A percentile compares a stretch with the other conserved stretches of the same genome.
Conservation (phyloP, 2,113 vertebrate genomes). For the Aspiorhynchus laticeps region DNA sequence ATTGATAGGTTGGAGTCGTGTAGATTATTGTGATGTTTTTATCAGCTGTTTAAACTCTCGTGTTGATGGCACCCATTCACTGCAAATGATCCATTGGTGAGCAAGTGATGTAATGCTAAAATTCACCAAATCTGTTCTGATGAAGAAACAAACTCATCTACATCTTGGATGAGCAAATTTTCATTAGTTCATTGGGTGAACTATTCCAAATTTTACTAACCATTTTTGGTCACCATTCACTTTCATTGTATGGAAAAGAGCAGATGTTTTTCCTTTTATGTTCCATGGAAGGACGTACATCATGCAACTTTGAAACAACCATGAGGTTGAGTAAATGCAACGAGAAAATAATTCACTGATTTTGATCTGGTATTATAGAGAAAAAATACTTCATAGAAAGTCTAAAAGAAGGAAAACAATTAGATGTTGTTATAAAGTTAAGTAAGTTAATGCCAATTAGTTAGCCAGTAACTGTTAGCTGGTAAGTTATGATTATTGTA, state of each 20-base stretch:
- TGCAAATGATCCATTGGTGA: no score
- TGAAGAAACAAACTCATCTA: no score
- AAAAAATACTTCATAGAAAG: not conserved
- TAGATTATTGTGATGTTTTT: no score
- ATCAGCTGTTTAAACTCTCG: no score
- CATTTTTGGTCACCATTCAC: not conserved
- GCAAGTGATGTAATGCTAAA: no score
- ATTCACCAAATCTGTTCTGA: no score
- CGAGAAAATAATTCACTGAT: not conserved
- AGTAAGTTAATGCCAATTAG: not conserved
- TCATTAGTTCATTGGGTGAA: no score
- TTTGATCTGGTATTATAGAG: not conserved
- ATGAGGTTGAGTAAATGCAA: not conserved
- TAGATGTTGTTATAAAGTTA: not conserved
- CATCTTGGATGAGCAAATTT: no score
- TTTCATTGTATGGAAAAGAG: not conserved
- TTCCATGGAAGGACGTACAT: not conserved
- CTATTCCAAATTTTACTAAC: not conserved
- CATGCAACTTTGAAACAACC: not conserved
- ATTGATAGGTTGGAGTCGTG: no score
- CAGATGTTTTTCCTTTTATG: not conserved
- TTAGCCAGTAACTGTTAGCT: not conserved
- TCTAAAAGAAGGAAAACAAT: not conserved
- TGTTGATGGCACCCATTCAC: no score
- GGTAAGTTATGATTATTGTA: not conserved